phyloP scores from a whole-genome alignment of 2,113 vertebrate species.

The Cyanistes caeruleus region DNA sequence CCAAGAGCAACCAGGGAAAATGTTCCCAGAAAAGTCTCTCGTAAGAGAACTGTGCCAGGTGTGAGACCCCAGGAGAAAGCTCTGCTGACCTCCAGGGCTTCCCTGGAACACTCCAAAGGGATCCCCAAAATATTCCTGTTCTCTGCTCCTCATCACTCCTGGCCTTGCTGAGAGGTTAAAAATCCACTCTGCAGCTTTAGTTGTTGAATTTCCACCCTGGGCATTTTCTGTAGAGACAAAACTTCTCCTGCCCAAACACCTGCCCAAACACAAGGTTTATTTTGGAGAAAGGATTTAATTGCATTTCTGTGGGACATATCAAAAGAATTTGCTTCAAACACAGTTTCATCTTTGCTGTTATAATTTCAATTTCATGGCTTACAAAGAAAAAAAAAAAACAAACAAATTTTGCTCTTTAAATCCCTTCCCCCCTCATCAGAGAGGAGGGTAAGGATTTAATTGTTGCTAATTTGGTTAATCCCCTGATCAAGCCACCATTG shows the following conservation, averaged over 20 bases:
- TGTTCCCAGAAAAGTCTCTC: neutral
- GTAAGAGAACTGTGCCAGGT: rapidly evolving
- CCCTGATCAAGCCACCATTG: neutral
- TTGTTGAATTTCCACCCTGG: neutral
- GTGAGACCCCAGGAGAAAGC: neutral
- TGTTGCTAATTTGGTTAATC: neutral
- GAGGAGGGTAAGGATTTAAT: neutral
- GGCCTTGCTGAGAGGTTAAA: neutral
- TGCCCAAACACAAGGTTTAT: neutral
- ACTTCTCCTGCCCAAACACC: neutral
- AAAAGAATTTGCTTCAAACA: neutral
- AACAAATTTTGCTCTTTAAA: neutral
- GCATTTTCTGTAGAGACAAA: neutral
- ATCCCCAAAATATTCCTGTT: rapidly evolving
- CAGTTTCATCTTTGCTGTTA: neutral
- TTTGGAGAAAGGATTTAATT: neutral
- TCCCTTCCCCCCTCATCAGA: neutral
- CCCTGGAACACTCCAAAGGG: neutral
- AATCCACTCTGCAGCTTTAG: neutral
- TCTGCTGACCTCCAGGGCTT: neutral
- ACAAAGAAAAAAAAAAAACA: neutral
- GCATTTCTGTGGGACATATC: neutral
- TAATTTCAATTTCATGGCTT: neutral
- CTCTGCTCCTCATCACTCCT: neutral
- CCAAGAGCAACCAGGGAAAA: neutral